Percentiles rank a stretch among this genome's conserved stretches.
These are phyloP conservation scores for Sitophilus oryzae DNA, from an alignment of 1,140 invertebrate species.

Conservation along the genomic window DNA sequence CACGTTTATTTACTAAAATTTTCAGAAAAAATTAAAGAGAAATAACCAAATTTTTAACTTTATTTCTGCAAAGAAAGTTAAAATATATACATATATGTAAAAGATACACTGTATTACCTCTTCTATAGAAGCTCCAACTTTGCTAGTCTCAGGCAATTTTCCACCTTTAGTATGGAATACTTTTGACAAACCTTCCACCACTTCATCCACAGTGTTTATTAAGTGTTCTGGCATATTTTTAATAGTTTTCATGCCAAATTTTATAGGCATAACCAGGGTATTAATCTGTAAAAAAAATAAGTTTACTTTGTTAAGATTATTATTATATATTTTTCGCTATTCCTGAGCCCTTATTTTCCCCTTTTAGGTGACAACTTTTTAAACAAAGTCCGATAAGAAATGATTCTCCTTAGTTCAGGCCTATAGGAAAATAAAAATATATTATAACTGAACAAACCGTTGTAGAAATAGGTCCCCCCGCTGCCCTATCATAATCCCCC, in stretches of 20 bases:
- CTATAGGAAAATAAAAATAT: too few relatives aligned
- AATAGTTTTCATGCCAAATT: conserved; percentile 72
- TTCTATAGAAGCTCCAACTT: conserved; percentile 58
- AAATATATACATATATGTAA: too few relatives aligned
- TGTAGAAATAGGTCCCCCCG: conserved; percentile 54
- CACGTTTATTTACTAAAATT: too few relatives aligned
- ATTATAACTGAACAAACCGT: too few relatives aligned
- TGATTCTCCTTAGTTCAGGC: too few relatives aligned
- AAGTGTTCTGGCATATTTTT: conserved; percentile 81
- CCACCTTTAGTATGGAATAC: conserved; percentile 41
- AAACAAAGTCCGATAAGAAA: not conserved
- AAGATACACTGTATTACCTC: conserved; percentile 49
- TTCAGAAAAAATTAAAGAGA: too few relatives aligned
- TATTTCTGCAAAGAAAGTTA: too few relatives aligned
- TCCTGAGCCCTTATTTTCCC: not conserved
- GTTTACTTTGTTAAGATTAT: not conserved
- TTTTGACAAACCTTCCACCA: conserved; percentile 64
- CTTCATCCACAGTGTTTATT: conserved; percentile 72
- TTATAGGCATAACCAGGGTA: conserved; percentile 73
- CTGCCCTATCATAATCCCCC: conserved; percentile 67
- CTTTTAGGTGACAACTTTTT: too few relatives aligned
- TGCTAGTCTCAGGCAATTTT: conserved; percentile 39
- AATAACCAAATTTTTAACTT: too few relatives aligned
- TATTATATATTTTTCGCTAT: too few relatives aligned
- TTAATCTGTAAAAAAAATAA: conserved; percentile 53